These are phyloP conservation scores for Numenius arquata DNA, from an alignment of 2,113 vertebrate genomes.

Conservation along the genomic window DNA sequence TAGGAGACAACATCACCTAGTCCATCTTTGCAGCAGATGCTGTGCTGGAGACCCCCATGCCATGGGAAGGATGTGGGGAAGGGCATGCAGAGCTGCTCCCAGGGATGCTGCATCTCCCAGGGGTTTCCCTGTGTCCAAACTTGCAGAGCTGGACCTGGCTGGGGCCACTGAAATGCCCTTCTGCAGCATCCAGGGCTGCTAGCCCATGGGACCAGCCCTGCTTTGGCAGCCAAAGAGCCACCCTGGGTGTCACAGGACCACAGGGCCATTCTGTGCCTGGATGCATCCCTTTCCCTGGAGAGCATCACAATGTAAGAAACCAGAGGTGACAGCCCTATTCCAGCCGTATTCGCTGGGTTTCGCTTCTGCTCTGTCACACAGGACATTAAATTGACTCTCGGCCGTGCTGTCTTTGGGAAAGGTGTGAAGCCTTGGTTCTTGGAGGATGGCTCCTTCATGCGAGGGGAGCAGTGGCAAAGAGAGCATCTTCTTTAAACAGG, in stretches of 20 bases:
- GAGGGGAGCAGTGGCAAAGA: not conserved
- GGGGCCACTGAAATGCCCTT: not conserved
- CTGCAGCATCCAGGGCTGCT: not conserved
- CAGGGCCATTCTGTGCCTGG: not conserved
- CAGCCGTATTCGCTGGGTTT: not conserved
- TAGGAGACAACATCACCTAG: not conserved
- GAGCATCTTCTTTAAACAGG: not conserved
- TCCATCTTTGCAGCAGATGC: not conserved
- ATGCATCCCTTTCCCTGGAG: not conserved
- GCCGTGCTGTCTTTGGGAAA: not conserved
- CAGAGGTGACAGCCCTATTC: not conserved
- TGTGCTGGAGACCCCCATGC: not conserved
- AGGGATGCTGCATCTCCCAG: not conserved
- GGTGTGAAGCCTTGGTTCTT: not conserved
- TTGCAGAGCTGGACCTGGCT: not conserved
- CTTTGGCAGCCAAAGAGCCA: not conserved
- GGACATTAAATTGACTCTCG: not conserved
- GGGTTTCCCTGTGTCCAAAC: not conserved
- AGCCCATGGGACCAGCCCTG: not conserved
- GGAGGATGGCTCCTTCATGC: not conserved
- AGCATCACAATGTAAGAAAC: not conserved
- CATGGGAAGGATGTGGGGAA: not conserved
- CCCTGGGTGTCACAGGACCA: not conserved
- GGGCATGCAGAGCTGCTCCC: not conserved
- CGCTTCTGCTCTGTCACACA: not conserved